A percentile compares a stretch with the other conserved stretches of the same genome.
These are phyloP conservation scores for Pecten maximus DNA, from an alignment of 2,888 invertebrate genomes.

Conservation along the genomic window DNA sequence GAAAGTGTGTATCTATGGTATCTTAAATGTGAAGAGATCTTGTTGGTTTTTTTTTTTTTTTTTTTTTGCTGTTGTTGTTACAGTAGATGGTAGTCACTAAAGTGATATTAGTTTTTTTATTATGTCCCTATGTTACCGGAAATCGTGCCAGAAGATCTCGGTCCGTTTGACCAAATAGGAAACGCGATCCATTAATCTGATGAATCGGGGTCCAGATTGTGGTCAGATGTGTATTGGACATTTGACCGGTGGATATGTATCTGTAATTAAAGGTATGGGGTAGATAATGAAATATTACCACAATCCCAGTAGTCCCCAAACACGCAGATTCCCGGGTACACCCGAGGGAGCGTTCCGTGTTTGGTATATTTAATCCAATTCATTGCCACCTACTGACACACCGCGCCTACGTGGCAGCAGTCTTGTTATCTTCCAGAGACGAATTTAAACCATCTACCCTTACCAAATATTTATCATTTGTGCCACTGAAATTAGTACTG, in stretches of 20 bases:
- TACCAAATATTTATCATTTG: neutral
- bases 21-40: too few relatives aligned
- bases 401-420: neutral
- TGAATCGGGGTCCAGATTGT: neutral
- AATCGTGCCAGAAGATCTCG: neutral
- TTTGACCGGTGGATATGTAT: neutral
- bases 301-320: neutral
- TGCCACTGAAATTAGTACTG: neutral
- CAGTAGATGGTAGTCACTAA: too few relatives aligned
- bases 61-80: too few relatives aligned
- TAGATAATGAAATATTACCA: neutral
- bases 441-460: neutral
- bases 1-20: too few relatives aligned
- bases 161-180: neutral
- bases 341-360: neutral
- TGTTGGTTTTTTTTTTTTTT: too few relatives aligned
- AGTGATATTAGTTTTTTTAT: too few relatives aligned
- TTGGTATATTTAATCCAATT: neutral
- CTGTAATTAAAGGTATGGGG: slow-evolving; percentile 1
- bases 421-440: neutral
- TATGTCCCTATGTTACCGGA: neutral
- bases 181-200: neutral
- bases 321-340: neutral
- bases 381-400: neutral
- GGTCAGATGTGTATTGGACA: neutral